These are phyloP conservation scores for Brachymystax lenok DNA, from an alignment of 2,797 vertebrate genomes.

Conservation along the genomic window DNA sequence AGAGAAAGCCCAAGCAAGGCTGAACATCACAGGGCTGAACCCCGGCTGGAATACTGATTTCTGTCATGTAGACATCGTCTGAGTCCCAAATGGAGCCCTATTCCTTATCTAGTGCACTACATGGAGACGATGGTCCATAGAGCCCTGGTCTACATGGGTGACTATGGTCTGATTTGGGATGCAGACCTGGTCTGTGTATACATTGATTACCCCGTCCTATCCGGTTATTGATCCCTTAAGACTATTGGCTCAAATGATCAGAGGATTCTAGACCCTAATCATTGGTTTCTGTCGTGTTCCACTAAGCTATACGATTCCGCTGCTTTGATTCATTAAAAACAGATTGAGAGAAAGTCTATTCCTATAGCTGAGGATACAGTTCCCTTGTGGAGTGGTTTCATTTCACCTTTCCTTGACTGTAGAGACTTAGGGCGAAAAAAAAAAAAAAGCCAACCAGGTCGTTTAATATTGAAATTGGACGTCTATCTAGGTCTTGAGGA, in stretches of 20 bases:
- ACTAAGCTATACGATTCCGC: constrained; percentile 52
- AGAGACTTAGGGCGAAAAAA: not conserved
- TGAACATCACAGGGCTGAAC: constrained; percentile 13
- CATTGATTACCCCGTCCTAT: not conserved
- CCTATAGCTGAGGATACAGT: constrained; percentile 36
- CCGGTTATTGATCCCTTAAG: constrained; percentile 51
- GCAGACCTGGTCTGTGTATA: not conserved
- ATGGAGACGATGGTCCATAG: not conserved
- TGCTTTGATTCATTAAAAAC: constrained; percentile 66
- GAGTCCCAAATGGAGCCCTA: not conserved
- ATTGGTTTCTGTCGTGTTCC: constrained; percentile 59
- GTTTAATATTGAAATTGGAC: no score
- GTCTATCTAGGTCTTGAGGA: no score
- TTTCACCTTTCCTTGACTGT: not conserved
- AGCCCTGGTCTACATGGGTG: not conserved
- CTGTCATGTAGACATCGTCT: constrained; percentile 49
- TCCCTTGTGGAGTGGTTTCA: not conserved
- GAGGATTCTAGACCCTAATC: constrained; percentile 56
- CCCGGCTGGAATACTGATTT: constrained; percentile 62
- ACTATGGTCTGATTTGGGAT: not conserved
- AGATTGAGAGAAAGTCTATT: constrained; percentile 45
- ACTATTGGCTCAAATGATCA: constrained; percentile 62
- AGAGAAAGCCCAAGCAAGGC: constrained; percentile 49
- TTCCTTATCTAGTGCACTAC: not conserved
- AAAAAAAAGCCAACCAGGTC: not conserved